Conservation (phyloP, 2,888 invertebrate species). For the Mallateleia sp. region DNA sequence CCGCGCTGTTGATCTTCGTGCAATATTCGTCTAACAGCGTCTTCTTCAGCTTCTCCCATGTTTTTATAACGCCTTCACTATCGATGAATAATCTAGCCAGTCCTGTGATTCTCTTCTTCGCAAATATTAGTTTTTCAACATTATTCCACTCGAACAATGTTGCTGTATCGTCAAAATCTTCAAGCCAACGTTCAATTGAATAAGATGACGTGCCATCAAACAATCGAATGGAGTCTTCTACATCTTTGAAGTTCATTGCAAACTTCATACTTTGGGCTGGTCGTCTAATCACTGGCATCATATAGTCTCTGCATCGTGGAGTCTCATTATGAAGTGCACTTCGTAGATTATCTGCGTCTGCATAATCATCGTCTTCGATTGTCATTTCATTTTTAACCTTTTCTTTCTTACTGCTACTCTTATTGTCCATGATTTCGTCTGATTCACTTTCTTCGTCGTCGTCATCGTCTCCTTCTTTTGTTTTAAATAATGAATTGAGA, state of each 20-base stretch:
- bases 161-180: conserved; percentile 54
- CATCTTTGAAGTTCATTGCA: conserved; percentile 13
- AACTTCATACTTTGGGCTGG: not conserved
- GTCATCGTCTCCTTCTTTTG: not conserved
- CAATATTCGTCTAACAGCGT: conserved; percentile 32
- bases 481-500: not conserved
- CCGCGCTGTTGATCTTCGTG: conserved; percentile 25
- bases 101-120: conserved; percentile 44
- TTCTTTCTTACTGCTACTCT: not conserved
- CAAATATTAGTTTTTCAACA: conserved; percentile 50
- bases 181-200: conserved; percentile 37
- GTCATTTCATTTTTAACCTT: not conserved
- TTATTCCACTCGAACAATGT: conserved; percentile 47
- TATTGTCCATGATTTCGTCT: conserved; percentile 5
- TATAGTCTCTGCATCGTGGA: not conserved
- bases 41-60: conserved; percentile 20
- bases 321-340: not conserved
- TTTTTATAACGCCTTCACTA: conserved; percentile 32
- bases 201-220: conserved; percentile 45
- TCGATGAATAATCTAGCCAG: conserved; percentile 35
- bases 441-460: not conserved
- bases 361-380: conserved; percentile 15
- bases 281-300: conserved; percentile 1
- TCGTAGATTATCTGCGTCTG: not conserved
- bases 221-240: conserved; percentile 17